Percentiles rank a stretch among this genome's conserved stretches.
phyloP scores from a whole-genome alignment of 1,140 invertebrate species.

The Papilio machaon region DNA sequence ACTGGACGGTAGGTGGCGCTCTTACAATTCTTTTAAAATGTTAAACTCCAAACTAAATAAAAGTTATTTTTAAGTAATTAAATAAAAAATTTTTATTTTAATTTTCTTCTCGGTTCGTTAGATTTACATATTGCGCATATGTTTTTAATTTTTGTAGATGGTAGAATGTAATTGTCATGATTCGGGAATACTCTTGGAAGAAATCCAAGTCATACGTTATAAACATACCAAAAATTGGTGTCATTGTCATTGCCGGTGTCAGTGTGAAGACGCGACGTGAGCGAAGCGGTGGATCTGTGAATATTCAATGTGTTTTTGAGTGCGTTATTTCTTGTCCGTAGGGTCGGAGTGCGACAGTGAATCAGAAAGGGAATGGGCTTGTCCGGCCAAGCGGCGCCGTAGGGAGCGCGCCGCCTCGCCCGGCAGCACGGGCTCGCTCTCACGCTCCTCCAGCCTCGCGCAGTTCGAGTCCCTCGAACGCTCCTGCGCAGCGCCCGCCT shows the following conservation, averaged over 20 bases:
- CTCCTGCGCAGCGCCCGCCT: constrained; percentile 82
- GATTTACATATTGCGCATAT: background rate
- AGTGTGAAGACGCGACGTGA: constrained; percentile 41
- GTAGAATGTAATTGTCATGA: constrained; percentile 41
- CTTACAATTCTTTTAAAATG: background rate
- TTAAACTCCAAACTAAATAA: background rate
- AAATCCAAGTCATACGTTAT: constrained; percentile 56
- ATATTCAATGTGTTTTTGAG: constrained; percentile 36
- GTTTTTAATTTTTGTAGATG: constrained; percentile 28
- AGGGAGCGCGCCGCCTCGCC: constrained; percentile 76
- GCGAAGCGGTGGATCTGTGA: constrained; percentile 8
- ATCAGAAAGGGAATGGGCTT: constrained; percentile 89
- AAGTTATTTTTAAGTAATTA: background rate
- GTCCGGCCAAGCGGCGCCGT: constrained; percentile 89
- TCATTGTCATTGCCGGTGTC: constrained; percentile 74
- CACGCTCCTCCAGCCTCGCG: constrained; percentile 88
- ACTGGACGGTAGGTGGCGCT: background rate
- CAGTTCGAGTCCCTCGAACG: constrained; percentile 91
- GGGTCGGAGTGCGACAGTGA: constrained; percentile 81
- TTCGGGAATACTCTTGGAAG: constrained; percentile 55
- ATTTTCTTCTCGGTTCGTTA: background rate
- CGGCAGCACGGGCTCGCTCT: constrained; percentile 81
- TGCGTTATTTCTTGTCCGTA: constrained; percentile 47
- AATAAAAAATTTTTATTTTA: background rate
- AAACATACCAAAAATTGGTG: constrained; percentile 56